Evolutionary conservation across 2,888 invertebrate genomes (phyloP).

Genomic region (Nephrotoma appendiculata): DNA sequence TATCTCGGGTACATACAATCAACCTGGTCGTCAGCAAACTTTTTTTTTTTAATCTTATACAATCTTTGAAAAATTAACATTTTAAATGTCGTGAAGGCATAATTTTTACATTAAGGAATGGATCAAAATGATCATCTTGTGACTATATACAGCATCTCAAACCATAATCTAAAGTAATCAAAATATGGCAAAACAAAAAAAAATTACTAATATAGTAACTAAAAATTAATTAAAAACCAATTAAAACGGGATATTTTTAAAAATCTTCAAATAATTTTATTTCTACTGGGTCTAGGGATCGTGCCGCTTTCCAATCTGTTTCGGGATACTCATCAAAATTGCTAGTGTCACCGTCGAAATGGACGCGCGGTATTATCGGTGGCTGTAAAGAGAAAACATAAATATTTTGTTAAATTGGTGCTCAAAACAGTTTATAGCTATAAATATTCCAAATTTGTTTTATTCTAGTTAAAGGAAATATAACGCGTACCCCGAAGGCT

Average conservation of each 20-base stretch:
- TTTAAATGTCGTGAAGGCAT: not conserved
- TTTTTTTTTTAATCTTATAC: not conserved
- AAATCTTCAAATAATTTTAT: conserved; percentile 78
- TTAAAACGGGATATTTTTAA: conserved; percentile 34
- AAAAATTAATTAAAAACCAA: not conserved
- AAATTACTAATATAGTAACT: conserved; percentile 2
- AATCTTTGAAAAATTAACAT: not conserved
- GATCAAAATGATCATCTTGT: not conserved
- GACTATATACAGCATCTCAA: not conserved
- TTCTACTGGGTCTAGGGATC: conserved; percentile 64
- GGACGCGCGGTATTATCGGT: conserved; percentile 81
- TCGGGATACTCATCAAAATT: conserved; percentile 96
- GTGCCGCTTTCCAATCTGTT: conserved; percentile 70
- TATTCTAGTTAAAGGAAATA: too few relatives aligned
- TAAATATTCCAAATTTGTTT: too few relatives aligned
- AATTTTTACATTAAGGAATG: not conserved
- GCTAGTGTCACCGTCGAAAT: conserved; percentile 83
- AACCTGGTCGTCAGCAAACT: not conserved
- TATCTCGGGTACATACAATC: not conserved
- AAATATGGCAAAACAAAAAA: not conserved
- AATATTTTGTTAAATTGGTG: not conserved
- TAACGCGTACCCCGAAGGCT: too few relatives aligned
- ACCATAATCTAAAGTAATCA: not conserved
- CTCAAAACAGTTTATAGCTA: too few relatives aligned
- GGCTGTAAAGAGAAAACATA: conserved; percentile 46